Evolutionary conservation across 1,140 invertebrate species (phyloP), one percentile per base, ranked within the genome.

Genomic region (Cyphomyrmex costatus): DNA sequence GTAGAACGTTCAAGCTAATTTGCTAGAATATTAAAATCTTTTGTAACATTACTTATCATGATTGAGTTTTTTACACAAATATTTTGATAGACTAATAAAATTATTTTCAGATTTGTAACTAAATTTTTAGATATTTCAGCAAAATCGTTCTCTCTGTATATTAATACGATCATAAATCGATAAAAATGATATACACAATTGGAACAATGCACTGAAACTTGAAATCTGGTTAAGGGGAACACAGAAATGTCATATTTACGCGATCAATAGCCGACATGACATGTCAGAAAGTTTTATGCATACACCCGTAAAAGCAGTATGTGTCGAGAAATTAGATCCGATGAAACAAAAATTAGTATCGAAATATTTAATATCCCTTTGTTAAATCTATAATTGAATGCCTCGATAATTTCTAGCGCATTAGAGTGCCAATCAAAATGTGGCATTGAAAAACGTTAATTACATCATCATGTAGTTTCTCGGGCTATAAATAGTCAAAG

Each of bases 401-500:
- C 21, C 16, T 56, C 79, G 36, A 73, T 60, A 73, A 82, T 73
- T 60, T 30, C 19, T 10, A 42, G 10, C 16, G 24, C 58, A 58
- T 82, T 71, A 58, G 66, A 71, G 7, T 3, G 12, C n/a, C 33
- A 33, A 16, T 71, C 21, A 33, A 58, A 82, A 58, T 46, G 51
- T 24, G 53, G 19, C 24, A 73, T 73, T 73, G 68, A 73, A 58
- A 33, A 83, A 49, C 53, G 53, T 83, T 60, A 80, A 80, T 46
- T 16, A 60, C 16, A 21, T 56, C 21, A 24, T 8, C 46, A 21
- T 42, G 46, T 42, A n/a, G 16, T 24, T 82, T 56, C 33, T 36
- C 65, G 16, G 14, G 21, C 6, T 51, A 27, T 46, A 71, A 46
- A 46, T 58, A 36, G 14, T 56, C 21, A 4, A 42, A 61, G 42